Conservation (phyloP, 1,140 invertebrate genomes). For the Episyrphus balteatus region DNA sequence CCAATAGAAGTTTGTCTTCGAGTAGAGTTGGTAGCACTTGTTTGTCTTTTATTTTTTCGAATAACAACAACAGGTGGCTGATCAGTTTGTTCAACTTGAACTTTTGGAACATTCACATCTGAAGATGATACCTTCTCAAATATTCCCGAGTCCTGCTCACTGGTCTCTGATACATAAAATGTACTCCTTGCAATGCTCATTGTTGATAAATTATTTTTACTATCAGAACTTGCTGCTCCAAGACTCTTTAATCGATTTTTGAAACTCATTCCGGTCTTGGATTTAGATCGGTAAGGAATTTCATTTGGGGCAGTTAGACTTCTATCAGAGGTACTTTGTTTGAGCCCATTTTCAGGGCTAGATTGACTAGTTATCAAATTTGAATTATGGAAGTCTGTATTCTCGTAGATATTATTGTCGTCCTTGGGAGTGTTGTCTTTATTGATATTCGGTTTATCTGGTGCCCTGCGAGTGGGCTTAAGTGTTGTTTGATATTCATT, state of each 20-base stretch:
- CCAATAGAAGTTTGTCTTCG: slow-evolving; percentile 24
- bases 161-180: slow-evolving; percentile 51
- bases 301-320: slow-evolving; percentile 5
- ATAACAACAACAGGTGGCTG: slow-evolving; percentile 24
- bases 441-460: not conserved
- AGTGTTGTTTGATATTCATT: slow-evolving; percentile 5
- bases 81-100: slow-evolving; percentile 8
- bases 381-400: slow-evolving; percentile 13
- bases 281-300: slow-evolving; percentile 31
- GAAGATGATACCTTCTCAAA: slow-evolving; percentile 30
- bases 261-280: slow-evolving; percentile 39
- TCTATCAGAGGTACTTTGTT: not conserved
- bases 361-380: not conserved
- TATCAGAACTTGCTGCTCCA: slow-evolving; percentile 36
- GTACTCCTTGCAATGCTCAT: slow-evolving; percentile 43
- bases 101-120: slow-evolving; percentile 1
- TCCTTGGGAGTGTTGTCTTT: not conserved
- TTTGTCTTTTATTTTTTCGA: slow-evolving; percentile 25
- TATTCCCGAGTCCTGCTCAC: slow-evolving; percentile 46
- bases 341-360: not conserved
- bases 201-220: slow-evolving; percentile 26
- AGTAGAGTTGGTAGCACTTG: slow-evolving; percentile 14
- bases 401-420: slow-evolving; percentile 18
- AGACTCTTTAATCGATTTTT: slow-evolving; percentile 43
- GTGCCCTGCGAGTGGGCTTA: slow-evolving; percentile 2